Percentiles rank a stretch among this genome's conserved stretches.
phyloP scores from a whole-genome alignment of 1,140 invertebrate genomes.

The Drosophila rufa region DNA sequence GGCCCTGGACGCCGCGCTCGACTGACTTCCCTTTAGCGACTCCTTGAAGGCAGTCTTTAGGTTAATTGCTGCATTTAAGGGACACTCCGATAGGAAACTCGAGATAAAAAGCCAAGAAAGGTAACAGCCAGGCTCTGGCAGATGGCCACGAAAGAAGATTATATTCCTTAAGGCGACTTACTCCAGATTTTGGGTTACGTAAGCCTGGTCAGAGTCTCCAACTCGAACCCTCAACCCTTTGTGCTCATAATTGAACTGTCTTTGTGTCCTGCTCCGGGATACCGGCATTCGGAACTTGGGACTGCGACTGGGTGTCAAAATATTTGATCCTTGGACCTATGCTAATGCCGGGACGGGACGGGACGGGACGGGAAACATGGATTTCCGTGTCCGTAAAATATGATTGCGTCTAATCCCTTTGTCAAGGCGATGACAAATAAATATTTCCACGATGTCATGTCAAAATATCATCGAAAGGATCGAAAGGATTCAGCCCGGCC shows the following conservation, averaged over 20 bases:
- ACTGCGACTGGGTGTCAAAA: conserved; percentile 58
- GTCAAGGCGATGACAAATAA: conserved; percentile 65
- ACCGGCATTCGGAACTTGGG: background rate
- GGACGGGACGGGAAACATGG: conserved; percentile 13
- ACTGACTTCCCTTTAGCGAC: conserved; percentile 31
- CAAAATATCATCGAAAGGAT: conserved; percentile 60
- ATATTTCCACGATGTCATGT: conserved; percentile 77
- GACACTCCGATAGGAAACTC: conserved; percentile 31
- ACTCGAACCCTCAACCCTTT: conserved; percentile 41
- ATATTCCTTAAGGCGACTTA: conserved; percentile 49
- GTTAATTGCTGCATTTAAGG: conserved; percentile 78
- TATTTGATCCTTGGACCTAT: conserved; percentile 56
- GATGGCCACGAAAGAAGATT: conserved; percentile 22
- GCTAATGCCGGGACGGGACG: conserved; percentile 38
- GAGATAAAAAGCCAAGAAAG: conserved; percentile 26
- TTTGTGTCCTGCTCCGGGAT: conserved; percentile 7
- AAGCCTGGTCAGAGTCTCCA: conserved; percentile 45
- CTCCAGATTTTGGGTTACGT: conserved; percentile 54
- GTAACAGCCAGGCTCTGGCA: background rate
- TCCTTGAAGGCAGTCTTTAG: conserved; percentile 40
- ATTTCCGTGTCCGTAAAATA: conserved; percentile 64
- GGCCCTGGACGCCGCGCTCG: conserved; percentile 51
- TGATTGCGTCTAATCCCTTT: conserved; percentile 60
- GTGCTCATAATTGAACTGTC: conserved; percentile 69
- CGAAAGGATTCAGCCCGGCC: conserved; percentile 29